These are phyloP conservation scores for Enteromius mattozi DNA, from an alignment of 2,797 vertebrate species.

Conservation along the genomic window DNA sequence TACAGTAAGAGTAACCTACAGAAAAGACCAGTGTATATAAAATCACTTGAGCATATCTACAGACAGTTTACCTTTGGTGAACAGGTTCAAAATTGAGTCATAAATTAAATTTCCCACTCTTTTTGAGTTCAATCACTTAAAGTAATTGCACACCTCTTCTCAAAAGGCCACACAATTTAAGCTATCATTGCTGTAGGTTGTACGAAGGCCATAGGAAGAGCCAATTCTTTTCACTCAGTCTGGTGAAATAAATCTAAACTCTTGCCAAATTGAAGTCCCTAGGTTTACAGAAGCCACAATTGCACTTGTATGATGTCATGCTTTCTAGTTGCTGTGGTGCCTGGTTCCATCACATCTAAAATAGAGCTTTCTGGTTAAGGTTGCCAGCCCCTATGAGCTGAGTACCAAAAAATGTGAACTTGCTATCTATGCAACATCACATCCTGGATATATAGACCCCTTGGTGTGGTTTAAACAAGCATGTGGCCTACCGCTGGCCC, in stretches of 20 bases:
- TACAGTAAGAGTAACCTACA: background rate
- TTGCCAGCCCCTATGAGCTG: background rate
- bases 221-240: background rate
- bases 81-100: background rate
- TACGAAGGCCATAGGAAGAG: background rate
- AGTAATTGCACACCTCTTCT: background rate
- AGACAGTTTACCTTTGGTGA: background rate
- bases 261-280: background rate
- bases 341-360: background rate
- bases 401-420: conserved; percentile 12
- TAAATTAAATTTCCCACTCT: background rate
- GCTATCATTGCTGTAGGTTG: too few relatives aligned
- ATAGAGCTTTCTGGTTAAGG: conserved; percentile 17
- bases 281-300: conserved; percentile 17
- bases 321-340: background rate
- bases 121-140: background rate
- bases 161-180: background rate
- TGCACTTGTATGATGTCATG: conserved; percentile 4
- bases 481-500: background rate
- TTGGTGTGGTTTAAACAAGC: conserved; percentile 4
- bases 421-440: background rate
- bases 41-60: background rate
- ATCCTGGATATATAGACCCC: background rate
- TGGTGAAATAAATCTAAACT: background rate
- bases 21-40: background rate